These are phyloP conservation scores for Chaetodon trifasciatus DNA, from an alignment of 2,797 vertebrate genomes.

Conservation along the genomic window DNA sequence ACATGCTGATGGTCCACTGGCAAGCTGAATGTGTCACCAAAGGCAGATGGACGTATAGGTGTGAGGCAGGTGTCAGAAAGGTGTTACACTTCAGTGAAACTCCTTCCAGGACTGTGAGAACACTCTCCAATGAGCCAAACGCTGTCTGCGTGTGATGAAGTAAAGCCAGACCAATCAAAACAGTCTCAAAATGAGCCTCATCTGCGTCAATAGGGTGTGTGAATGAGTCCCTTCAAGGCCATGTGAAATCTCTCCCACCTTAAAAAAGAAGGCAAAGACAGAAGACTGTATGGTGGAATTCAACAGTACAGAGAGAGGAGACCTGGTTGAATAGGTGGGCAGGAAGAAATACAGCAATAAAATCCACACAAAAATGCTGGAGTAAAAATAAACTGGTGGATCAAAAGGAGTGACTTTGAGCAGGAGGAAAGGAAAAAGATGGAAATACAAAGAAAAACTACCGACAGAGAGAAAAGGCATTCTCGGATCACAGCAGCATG, in stretches of 20 bases:
- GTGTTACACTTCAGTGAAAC: slow-evolving; percentile 15
- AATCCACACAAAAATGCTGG: slow-evolving; percentile 1
- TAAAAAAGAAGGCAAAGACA: not conserved
- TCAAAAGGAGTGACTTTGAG: slow-evolving; percentile 44
- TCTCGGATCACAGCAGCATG: slow-evolving; percentile 43
- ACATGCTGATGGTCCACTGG: not conserved
- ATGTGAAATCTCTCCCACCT: not conserved
- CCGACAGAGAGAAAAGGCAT: slow-evolving; percentile 33
- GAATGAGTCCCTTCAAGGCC: not conserved
- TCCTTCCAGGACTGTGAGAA: slow-evolving; percentile 15
- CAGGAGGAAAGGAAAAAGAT: slow-evolving; percentile 15
- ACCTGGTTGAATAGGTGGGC: not conserved
- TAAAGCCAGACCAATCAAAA: slow-evolving; percentile 13
- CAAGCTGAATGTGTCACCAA: not conserved
- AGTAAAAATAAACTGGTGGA: slow-evolving; percentile 49
- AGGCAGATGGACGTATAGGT: slow-evolving; percentile 9
- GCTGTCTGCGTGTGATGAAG: not conserved
- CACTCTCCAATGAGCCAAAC: slow-evolving; percentile 2
- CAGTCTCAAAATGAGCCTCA: not conserved
- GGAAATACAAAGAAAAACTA: slow-evolving; percentile 35
- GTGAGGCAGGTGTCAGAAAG: slow-evolving; percentile 11
- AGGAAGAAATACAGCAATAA: slow-evolving; percentile 4
- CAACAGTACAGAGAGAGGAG: not conserved
- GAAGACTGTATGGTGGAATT: not conserved
- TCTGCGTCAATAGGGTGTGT: not conserved